Conservation (phyloP, 2,888 invertebrate species). For the Rhagium mordax region DNA sequence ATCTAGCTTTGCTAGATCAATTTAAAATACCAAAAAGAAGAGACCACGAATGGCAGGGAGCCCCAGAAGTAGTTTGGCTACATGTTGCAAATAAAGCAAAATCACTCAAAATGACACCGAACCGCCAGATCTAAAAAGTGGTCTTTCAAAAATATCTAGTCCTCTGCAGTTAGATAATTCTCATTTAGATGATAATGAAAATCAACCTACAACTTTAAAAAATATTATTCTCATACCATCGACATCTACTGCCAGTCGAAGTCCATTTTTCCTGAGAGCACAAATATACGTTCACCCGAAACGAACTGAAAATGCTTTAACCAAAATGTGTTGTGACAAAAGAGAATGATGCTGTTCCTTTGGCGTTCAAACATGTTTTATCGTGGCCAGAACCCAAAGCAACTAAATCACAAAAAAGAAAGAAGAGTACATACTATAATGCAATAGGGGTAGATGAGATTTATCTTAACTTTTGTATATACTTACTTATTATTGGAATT, state of each 20-base stretch:
- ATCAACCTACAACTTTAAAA: neutral
- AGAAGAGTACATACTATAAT: too few relatives aligned
- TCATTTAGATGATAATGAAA: neutral
- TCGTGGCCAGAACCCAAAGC: neutral
- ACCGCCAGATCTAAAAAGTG: neutral
- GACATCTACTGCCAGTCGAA: neutral
- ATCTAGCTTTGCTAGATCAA: conserved; percentile 19
- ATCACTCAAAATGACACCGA: neutral
- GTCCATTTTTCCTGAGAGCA: neutral
- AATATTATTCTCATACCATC: neutral
- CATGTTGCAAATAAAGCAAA: conserved; percentile 10
- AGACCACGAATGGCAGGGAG: conserved; percentile 36
- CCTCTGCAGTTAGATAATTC: neutral
- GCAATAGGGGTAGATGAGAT: too few relatives aligned
- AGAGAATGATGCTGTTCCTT: neutral
- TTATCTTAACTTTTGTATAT: too few relatives aligned
- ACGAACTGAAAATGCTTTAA: neutral
- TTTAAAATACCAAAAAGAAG: conserved; percentile 31
- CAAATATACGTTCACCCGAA: neutral
- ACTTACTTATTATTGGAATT: too few relatives aligned
- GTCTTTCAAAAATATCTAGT: neutral
- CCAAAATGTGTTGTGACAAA: neutral
- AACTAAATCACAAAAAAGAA: neutral
- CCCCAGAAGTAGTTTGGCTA: conserved; percentile 26
- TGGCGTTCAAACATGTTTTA: neutral